Evolutionary conservation across 2,888 invertebrate genomes (phyloP).

Genomic region (Hermaeophaga mercurialis): DNA sequence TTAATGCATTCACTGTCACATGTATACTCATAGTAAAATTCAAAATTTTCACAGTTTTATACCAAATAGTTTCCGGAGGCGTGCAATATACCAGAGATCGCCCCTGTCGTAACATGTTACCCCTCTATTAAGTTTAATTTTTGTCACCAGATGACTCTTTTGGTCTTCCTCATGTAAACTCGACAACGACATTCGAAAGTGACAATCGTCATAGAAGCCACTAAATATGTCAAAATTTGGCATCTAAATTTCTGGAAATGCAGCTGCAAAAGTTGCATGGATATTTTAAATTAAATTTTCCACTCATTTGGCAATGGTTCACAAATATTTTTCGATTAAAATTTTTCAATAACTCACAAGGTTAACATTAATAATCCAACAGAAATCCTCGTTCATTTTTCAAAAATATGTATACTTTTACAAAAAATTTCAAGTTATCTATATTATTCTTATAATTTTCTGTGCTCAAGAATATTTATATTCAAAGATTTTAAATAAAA

Average conservation of each 20-base stretch:
- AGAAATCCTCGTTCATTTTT: no score
- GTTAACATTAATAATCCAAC: not conserved
- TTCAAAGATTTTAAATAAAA: no score
- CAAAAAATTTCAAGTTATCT: no score
- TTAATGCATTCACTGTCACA: slow-evolving; percentile 36
- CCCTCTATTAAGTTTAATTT: slow-evolving; percentile 56
- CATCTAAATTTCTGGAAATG: slow-evolving; percentile 59
- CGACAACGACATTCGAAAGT: slow-evolving; percentile 54
- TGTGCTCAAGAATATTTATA: no score
- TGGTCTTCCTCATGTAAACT: slow-evolving; percentile 57
- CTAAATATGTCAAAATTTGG: slow-evolving; percentile 51
- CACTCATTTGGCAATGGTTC: slow-evolving; percentile 57
- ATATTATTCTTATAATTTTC: no score
- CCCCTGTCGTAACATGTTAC: slow-evolving; percentile 34
- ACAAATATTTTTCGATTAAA: slow-evolving; percentile 56
- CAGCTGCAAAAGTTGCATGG: slow-evolving; percentile 53
- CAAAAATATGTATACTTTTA: no score
- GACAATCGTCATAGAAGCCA: slow-evolving; percentile 51
- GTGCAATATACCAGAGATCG: slow-evolving; percentile 47
- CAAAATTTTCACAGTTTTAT: slow-evolving; percentile 41
- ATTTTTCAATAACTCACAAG: slow-evolving; percentile 28
- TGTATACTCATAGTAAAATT: slow-evolving; percentile 40
- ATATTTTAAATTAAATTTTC: slow-evolving; percentile 56
- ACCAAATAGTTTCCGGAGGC: slow-evolving; percentile 45
- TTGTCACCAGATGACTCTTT: slow-evolving; percentile 57